phyloP scores from a whole-genome alignment of 2,888 invertebrate genomes.

The Dynastes hyllus region DNA sequence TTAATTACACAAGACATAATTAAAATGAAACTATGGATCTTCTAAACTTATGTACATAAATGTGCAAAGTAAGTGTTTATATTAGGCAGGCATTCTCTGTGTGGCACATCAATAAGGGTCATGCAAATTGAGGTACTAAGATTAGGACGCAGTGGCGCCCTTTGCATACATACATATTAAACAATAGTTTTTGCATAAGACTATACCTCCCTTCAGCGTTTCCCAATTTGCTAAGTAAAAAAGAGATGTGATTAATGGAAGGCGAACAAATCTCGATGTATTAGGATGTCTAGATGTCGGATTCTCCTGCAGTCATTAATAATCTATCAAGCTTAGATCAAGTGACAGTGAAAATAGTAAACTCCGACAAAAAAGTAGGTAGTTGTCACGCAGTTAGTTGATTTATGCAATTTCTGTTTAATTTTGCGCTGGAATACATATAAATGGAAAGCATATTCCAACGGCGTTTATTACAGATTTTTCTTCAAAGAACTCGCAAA shows the following conservation, averaged over 20 bases:
- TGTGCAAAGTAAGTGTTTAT: not conserved
- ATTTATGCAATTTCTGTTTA: too few species aligned
- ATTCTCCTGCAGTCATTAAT: conserved; percentile 21
- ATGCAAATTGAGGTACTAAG: conserved; percentile 50
- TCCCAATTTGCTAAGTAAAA: conserved; percentile 36
- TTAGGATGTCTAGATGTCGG: conserved; percentile 29
- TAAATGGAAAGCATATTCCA: too few species aligned
- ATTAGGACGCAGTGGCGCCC: conserved; percentile 41
- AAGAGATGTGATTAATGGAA: conserved; percentile 37
- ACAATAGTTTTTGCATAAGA: conserved; percentile 44
- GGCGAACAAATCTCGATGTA: conserved; percentile 29
- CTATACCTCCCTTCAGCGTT: conserved; percentile 28
- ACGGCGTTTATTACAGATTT: too few species aligned
- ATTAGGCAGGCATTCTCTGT: not conserved
- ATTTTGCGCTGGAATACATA: too few species aligned
- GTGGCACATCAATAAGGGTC: conserved; percentile 21
- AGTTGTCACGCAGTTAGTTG: too few species aligned
- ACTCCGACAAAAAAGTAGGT: not conserved
- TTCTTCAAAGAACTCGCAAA: too few species aligned
- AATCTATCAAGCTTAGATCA: not conserved
- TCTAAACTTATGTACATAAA: not conserved
- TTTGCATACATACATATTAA: conserved; percentile 48
- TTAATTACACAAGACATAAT: too few species aligned
- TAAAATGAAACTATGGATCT: conserved; percentile 10
- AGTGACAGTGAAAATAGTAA: conserved; percentile 10